These are phyloP conservation scores for Onychomys leucogaster DNA, from an alignment of 2,797 vertebrate species.

Conservation along the genomic window DNA sequence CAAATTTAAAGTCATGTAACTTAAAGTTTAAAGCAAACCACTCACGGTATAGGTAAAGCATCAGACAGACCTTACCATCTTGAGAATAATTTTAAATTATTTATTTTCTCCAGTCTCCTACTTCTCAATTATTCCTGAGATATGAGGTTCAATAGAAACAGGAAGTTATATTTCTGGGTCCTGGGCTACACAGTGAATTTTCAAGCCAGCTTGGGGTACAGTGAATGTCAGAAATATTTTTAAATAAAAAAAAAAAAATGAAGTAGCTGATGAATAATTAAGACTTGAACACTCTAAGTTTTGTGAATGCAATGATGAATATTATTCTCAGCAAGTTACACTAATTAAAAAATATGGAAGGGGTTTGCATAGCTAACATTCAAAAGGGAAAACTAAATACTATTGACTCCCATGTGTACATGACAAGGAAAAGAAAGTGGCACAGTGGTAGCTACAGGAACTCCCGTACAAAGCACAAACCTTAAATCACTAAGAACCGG, in stretches of 20 bases:
- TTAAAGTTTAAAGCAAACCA: constrained; percentile 25
- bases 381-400: neutral
- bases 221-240: neutral
- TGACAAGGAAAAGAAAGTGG: neutral
- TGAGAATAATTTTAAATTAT: neutral
- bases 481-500: neutral
- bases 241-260: neutral
- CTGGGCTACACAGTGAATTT: neutral
- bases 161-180: neutral
- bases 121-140: constrained; percentile 17
- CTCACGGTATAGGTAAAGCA: constrained; percentile 14
- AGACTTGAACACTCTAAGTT: neutral
- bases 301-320: neutral
- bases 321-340: neutral
- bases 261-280: neutral
- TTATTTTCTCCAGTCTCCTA: neutral
- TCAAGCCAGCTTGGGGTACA: neutral
- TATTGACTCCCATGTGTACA: neutral
- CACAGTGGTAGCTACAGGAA: neutral
- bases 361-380: neutral
- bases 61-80: neutral
- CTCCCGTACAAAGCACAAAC: neutral
- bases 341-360: neutral
- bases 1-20: constrained; percentile 16
- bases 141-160: neutral